A percentile compares a stretch with the other conserved stretches of the same genome.
phyloP scores from a whole-genome alignment of 1,140 invertebrate species.

The Papilio glaucus region DNA sequence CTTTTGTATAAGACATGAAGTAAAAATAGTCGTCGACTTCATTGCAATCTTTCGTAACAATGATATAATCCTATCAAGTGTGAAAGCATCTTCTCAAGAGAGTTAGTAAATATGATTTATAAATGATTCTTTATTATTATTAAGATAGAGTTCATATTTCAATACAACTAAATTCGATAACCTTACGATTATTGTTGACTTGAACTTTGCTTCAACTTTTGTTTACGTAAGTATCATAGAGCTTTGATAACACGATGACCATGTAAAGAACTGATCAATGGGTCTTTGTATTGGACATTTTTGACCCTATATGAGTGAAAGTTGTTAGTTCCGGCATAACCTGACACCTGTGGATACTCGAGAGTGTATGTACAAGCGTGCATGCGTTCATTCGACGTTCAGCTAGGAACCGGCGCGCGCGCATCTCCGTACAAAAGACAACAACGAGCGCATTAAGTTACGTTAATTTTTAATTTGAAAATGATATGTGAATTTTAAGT shows the following conservation, averaged over 20 bases:
- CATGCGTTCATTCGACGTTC: constrained; percentile 62
- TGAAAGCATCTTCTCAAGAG: constrained; percentile 43
- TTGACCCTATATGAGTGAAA: constrained; percentile 73
- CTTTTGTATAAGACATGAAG: background rate
- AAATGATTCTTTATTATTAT: constrained; percentile 39
- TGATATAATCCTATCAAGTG: constrained; percentile 44
- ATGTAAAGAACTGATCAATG: constrained; percentile 7
- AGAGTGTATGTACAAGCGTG: constrained; percentile 54
- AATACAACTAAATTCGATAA: background rate
- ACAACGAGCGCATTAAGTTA: constrained; percentile 41
- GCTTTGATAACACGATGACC: constrained; percentile 40
- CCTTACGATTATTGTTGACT: background rate
- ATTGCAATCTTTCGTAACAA: constrained; percentile 43
- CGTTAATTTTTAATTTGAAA: constrained; percentile 1
- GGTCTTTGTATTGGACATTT: constrained; percentile 49
- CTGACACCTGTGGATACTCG: constrained; percentile 69
- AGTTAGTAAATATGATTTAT: constrained; percentile 13
- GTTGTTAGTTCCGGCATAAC: constrained; percentile 73
- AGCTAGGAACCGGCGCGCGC: constrained; percentile 62
- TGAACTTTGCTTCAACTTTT: background rate
- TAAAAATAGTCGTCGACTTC: constrained; percentile 12
- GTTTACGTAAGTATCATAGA: constrained; percentile 25
- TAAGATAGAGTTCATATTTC: background rate
- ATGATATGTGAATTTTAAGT: constrained; percentile 47
- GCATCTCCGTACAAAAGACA: constrained; percentile 49